These are phyloP conservation scores for Microctenopoma lineatum DNA, from an alignment of 2,797 vertebrate species.

Conservation along the genomic window DNA sequence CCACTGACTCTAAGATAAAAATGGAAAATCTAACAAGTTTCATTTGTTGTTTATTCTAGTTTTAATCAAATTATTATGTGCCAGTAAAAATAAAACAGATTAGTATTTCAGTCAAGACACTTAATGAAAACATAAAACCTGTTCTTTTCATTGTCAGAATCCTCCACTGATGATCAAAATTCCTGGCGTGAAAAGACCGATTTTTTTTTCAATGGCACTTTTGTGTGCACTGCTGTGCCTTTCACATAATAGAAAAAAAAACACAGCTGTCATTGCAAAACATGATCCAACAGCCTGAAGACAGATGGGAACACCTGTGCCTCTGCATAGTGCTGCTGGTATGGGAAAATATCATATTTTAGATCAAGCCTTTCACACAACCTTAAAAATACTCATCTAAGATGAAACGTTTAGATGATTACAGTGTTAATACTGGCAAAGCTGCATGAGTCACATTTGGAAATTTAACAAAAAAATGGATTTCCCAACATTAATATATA, in stretches of 20 bases:
- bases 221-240: not conserved
- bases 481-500: no score
- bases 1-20: not conserved
- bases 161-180: not conserved
- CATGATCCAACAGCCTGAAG: slow-evolving; percentile 37
- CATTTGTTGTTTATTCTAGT: not conserved
- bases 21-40: not conserved
- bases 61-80: not conserved
- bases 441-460: no score
- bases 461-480: no score
- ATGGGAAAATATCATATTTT: slow-evolving; percentile 2
- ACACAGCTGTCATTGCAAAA: slow-evolving; percentile 32
- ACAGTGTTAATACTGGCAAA: no score
- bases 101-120: not conserved
- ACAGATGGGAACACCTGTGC: slow-evolving; percentile 36
- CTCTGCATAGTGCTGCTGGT: slow-evolving; percentile 13
- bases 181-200: slow-evolving; percentile 3
- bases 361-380: not conserved
- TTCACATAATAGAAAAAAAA: slow-evolving; percentile 13
- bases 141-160: slow-evolving; percentile 3
- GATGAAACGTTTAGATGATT: no score
- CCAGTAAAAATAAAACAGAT: not conserved
- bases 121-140: not conserved
- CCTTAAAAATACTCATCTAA: not conserved
- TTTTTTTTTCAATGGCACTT: slow-evolving; percentile 7